Evolutionary conservation across 2,113 vertebrate genomes (phyloP).

Genomic region (Boleophthalmus pectinirostris): DNA sequence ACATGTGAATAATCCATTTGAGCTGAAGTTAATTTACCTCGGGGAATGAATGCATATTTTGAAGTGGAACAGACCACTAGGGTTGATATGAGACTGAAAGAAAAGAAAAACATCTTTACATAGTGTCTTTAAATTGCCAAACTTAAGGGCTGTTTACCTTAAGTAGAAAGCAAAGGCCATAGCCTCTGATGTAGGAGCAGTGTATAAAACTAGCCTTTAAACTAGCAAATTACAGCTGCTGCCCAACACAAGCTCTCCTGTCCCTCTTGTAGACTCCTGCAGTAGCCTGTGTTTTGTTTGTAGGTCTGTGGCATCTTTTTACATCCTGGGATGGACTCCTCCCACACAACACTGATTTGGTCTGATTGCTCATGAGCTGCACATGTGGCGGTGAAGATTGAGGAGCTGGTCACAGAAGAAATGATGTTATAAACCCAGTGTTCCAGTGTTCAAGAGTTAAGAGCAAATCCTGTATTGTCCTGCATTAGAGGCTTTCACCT

Average conservation of each 20-base stretch:
- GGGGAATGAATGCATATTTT: neutral
- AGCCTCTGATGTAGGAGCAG: conserved; percentile 24
- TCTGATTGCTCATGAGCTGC: conserved; percentile 7
- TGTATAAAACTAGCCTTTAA: conserved; percentile 46
- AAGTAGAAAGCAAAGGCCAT: neutral
- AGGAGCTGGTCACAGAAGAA: neutral
- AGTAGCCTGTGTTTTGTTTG: too few species aligned
- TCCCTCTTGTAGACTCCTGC: neutral
- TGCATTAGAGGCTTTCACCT: conserved; percentile 11
- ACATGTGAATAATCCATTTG: neutral
- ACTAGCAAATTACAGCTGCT: conserved; percentile 47
- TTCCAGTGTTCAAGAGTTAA: too few species aligned
- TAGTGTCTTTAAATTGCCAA: neutral
- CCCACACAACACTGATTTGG: neutral
- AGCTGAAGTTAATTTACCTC: conserved; percentile 10
- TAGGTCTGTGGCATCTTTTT: neutral
- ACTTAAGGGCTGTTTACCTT: neutral
- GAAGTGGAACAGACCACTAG: conserved; percentile 14
- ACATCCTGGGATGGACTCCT: neutral
- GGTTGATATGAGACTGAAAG: conserved; percentile 39
- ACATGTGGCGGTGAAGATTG: neutral
- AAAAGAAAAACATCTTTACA: neutral
- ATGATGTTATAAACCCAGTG: neutral
- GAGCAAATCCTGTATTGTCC: neutral
- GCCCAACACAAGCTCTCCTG: conserved; percentile 11